Base-by-base conservation (phyloP, 2,797 vertebrate genomes). In the Microcaecilia unicolor region DNA sequence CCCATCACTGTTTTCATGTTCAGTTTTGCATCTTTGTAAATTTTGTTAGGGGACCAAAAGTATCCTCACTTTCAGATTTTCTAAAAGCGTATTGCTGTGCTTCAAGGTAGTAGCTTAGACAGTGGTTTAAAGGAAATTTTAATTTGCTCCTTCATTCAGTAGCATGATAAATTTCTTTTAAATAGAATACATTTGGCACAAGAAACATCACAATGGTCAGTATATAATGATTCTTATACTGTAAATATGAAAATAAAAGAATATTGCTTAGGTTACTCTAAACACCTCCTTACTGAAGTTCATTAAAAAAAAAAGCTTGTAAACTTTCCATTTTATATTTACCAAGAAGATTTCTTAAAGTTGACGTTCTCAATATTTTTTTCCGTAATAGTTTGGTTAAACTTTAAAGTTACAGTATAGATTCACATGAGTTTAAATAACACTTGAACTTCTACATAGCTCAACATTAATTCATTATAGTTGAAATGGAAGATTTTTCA, bases 401-500 rank as follows among this genome's bases (percentile, higher is more conserved):
- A 73, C 64, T 70, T 60, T 70, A 62, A 72, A 72, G 70, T 75
- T 74, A 55, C 48, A 60, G 61, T 52, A 80, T 68, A 68, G 80
- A 84, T 81, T 78, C 76, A 72, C 77, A 77, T 87, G 83, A 79
- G 86, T 79, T 87, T 85, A 91, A 90, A 89, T 90, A 89, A 92
- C 89, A 88, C 86, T 88, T 89, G 91, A 91, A 90, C 85, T 84
- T 86, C 83, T 89, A 78, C 85, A 86, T 83, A 81, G 89, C 84
- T 88, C 86, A 77, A 84, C 85, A 89, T 91, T 92, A 88, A 91
- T 95, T 95, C 91, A 92, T 95, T 92, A 91, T 76, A 86, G 84
- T 82, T 78, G 80, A 85, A 84, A 87, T 87, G 75, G 79, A 81
- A 72, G 80, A 73, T 62, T 78, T 77, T 79, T 79, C 79, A 48